These are phyloP conservation scores for Pampusana beccarii DNA, from an alignment of 2,113 vertebrate species.

Conservation along the genomic window DNA sequence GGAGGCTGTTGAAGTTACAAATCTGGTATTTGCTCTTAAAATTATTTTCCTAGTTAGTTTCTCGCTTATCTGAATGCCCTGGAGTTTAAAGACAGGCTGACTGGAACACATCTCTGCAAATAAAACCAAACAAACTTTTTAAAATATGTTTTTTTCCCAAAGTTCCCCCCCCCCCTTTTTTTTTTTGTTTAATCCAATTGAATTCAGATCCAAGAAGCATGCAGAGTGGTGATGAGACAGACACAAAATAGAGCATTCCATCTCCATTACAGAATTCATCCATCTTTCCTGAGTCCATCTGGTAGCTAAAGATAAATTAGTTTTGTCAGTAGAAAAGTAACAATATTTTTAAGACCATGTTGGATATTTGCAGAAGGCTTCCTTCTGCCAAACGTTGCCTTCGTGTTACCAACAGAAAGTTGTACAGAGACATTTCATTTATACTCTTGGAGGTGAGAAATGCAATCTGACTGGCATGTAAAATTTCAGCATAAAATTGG, in stretches of 20 bases:
- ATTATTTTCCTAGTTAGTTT: background rate
- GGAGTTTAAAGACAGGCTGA: background rate
- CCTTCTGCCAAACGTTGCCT: background rate
- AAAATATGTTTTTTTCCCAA: background rate
- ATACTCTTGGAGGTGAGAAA: background rate
- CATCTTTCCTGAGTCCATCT: background rate
- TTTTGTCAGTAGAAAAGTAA: conserved; percentile 23
- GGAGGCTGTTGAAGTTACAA: background rate
- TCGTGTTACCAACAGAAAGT: background rate
- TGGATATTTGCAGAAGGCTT: conserved; percentile 26
- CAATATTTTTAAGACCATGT: background rate
- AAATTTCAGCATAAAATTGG: conserved; percentile 1
- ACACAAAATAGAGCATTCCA: background rate
- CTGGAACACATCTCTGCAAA: background rate
- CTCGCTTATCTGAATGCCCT: background rate
- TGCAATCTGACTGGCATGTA: background rate
- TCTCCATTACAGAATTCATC: conserved; percentile 13
- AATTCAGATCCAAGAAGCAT: background rate
- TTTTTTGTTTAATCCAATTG: background rate
- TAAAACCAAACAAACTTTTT: background rate
- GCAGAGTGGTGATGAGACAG: background rate
- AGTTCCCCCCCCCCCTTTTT: background rate
- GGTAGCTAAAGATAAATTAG: conserved; percentile 8
- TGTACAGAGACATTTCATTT: conserved; percentile 9
- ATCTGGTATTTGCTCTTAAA: background rate